phyloP scores from a whole-genome alignment of 2,797 vertebrate genomes.

The Poecilia picta region DNA sequence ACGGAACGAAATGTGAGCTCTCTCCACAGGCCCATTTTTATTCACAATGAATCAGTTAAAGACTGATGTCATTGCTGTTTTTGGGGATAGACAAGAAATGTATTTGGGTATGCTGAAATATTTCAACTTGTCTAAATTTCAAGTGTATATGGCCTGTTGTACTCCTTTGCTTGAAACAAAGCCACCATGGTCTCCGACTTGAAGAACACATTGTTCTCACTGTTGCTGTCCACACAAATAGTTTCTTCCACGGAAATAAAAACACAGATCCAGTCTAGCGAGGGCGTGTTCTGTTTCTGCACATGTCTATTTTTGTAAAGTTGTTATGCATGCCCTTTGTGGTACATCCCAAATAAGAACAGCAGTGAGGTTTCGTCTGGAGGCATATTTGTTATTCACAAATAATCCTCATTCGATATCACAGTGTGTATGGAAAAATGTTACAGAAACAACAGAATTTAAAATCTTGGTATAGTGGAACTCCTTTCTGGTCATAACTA shows the following conservation, averaged over 20 bases:
- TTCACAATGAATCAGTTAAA: background rate
- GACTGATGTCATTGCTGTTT: background rate
- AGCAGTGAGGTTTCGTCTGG: background rate
- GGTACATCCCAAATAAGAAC: background rate
- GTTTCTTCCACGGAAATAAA: background rate
- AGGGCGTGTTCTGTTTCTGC: background rate
- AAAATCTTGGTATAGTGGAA: background rate
- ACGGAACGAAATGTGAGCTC: background rate
- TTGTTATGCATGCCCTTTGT: background rate
- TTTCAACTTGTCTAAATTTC: background rate
- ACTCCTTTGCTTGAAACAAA: background rate
- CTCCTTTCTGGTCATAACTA: background rate
- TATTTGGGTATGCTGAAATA: background rate
- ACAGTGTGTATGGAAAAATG: background rate
- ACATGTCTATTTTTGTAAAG: background rate
- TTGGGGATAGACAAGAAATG: background rate
- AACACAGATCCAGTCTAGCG: background rate
- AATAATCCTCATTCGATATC: background rate
- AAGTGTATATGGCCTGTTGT: background rate
- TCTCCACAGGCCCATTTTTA: conserved; percentile 1
- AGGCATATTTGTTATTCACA: background rate
- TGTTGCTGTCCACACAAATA: background rate
- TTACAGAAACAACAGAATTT: background rate
- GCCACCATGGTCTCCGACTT: background rate
- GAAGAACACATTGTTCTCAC: background rate